Evolutionary conservation across 2,888 invertebrate species (phyloP), one percentile per base, ranked within the genome.

Genomic region (Macrosoma leucophasiata): DNA sequence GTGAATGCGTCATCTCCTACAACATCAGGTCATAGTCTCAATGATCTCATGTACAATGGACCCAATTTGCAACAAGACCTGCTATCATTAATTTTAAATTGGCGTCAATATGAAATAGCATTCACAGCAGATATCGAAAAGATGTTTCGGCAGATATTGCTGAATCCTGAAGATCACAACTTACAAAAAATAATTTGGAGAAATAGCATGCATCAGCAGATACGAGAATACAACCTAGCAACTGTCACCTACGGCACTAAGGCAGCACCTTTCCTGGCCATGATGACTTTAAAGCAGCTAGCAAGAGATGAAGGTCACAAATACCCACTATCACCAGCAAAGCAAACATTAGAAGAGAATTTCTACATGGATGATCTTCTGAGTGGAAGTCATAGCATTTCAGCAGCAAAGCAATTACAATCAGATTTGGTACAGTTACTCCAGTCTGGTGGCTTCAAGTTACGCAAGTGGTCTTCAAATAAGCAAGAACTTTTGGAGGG

Each of bases 171-270:
- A 1, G 43, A 52, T 33, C 47, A 43, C 24, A 5, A 9, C 2
- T 36, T 41, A 4, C 51, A 52, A 29, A 39, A 42, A 27, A 48
- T 53, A 3, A 9, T 50, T 1, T 43, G 46, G 52, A 24, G 52
- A 14, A 31, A 43, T 7, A 7, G 18, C 1, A 17, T 33, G n/a
- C 25, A 35, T 19, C 7, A 26, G 5, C 7, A 28, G 7, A 10
- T 3, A 3, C n/a, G 27, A 3, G 18, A 28, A 3, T 49, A 29
- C 13, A 13, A 9, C 10, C 7, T 35, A 32, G 6, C 25, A 32
- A 13, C 13, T 25, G 37, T 40, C 3, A 41, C 39, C 1, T 42
- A 39, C 9, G 43, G 48, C n/a, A 45, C 43, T 1, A 44, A 42
- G 9, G 30, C 42, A 0, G 47, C 49, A 10, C 43, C 40, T 5